phyloP scores from a whole-genome alignment of 2,113 vertebrate genomes.

The Cepphus grylle region DNA sequence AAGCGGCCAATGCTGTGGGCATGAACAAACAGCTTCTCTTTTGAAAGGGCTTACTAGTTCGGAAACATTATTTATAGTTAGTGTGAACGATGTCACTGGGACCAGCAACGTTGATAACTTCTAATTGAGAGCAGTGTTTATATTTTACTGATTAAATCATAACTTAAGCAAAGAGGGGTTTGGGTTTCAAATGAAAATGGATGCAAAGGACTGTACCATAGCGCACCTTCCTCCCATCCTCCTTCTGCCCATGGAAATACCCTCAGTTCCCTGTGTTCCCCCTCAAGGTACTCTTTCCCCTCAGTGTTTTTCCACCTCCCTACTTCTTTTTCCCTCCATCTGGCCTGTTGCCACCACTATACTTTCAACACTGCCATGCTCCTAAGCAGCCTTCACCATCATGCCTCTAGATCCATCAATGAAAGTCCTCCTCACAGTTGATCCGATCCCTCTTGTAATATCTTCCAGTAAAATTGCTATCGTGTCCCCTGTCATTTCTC shows the following conservation, averaged over 20 bases:
- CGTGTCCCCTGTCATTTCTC: not conserved
- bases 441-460: not conserved
- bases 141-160: not conserved
- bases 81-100: not conserved
- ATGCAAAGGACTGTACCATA: not conserved
- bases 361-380: not conserved
- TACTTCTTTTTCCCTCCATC: not conserved
- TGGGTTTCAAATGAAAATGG: not conserved
- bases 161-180: not conserved
- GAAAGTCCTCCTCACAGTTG: not conserved
- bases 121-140: not conserved
- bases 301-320: not conserved
- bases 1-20: not conserved
- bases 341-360: accelerated
- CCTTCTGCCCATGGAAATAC: not conserved
- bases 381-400: not conserved
- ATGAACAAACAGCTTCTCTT: conserved; percentile 32
- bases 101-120: not conserved
- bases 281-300: not conserved
- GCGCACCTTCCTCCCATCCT: not conserved
- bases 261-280: accelerated
- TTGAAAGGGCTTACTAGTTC: not conserved
- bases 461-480: not conserved
- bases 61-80: not conserved
- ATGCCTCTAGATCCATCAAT: not conserved